Conservation (phyloP, 2,113 vertebrate species). For the Serinus canaria region DNA sequence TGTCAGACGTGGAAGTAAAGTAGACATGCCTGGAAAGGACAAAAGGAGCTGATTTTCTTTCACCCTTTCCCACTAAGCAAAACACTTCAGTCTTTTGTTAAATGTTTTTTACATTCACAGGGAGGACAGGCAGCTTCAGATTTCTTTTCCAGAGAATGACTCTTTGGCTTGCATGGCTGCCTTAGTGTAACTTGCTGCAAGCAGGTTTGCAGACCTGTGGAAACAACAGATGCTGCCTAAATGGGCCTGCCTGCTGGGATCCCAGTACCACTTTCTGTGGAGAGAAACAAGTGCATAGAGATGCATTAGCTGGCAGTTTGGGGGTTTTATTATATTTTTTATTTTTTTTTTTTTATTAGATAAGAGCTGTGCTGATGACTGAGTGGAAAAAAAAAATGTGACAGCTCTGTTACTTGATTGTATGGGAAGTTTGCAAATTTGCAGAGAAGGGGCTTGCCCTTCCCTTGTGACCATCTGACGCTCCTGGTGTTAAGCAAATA, state of each 20-base stretch:
- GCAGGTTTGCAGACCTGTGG: background rate
- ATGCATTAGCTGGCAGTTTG: background rate
- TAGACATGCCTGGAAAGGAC: background rate
- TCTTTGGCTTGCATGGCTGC: background rate
- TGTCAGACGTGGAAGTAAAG: background rate
- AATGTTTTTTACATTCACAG: background rate
- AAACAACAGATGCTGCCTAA: background rate
- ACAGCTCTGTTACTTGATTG: constrained; percentile 24
- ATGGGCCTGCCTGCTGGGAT: background rate
- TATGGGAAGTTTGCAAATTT: constrained; percentile 15
- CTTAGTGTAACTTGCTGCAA: background rate
- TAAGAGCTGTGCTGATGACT: constrained; percentile 16
- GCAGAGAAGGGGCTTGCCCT: constrained; percentile 31
- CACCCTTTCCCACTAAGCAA: background rate
- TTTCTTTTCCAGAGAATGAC: background rate
- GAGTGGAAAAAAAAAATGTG: background rate
- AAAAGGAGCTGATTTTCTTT: background rate
- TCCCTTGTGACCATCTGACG: background rate
- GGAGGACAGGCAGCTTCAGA: background rate
- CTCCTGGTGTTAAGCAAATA: background rate
- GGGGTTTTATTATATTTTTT: no score
- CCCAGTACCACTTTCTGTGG: background rate
- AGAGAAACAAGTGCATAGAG: background rate
- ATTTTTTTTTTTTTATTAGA: background rate
- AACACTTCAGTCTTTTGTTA: background rate